These are phyloP conservation scores for Zaprionus vittiger DNA, from an alignment of 1,140 invertebrate species.

Conservation along the genomic window DNA sequence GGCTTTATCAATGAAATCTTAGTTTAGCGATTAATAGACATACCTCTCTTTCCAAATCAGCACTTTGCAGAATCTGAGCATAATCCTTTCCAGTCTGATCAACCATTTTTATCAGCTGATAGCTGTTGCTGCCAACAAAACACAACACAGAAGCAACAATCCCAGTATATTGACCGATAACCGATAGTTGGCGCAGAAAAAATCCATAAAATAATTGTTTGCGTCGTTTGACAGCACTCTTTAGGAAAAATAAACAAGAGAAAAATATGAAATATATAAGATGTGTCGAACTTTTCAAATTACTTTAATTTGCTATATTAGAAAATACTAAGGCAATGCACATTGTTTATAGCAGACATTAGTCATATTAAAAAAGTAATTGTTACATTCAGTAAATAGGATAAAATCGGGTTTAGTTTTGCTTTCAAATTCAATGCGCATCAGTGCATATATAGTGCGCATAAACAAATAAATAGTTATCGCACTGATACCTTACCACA, in stretches of 20 bases:
- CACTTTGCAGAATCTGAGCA: slow-evolving; percentile 67
- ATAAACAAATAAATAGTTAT: neutral
- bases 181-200: neutral
- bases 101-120: slow-evolving; percentile 31
- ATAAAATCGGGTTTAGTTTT: neutral
- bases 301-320: neutral
- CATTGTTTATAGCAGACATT: neutral
- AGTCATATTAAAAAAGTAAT: neutral
- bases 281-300: too few relatives aligned
- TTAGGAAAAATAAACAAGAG: neutral
- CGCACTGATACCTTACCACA: neutral
- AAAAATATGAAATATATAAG: too few relatives aligned
- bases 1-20: neutral
- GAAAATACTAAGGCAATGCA: neutral
- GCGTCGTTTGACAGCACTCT: slow-evolving; percentile 1
- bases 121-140: slow-evolving; percentile 10
- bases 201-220: neutral
- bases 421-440: neutral
- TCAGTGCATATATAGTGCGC: too few relatives aligned
- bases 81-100: slow-evolving; percentile 61
- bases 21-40: neutral
- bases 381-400: neutral
- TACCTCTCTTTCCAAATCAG: slow-evolving; percentile 69
- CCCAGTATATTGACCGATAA: neutral
- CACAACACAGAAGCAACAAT: slow-evolving; percentile 34